Evolutionary conservation across 2,797 vertebrate genomes (phyloP).

Genomic region (Hypotaenidia okinawae): DNA sequence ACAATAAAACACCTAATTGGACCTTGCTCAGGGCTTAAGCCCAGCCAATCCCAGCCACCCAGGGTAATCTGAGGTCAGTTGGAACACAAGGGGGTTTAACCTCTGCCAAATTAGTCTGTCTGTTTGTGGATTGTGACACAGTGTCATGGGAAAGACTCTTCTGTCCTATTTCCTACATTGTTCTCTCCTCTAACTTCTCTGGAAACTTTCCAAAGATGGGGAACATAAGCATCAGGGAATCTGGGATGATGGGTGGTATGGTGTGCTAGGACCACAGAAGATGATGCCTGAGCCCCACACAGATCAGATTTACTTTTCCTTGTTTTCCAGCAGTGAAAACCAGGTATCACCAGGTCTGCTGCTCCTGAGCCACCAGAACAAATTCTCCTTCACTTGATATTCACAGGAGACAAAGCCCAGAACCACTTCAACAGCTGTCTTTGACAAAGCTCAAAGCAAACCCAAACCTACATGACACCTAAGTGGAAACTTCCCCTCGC

Average conservation of each 20-base stretch:
- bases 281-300: background rate
- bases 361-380: background rate
- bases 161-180: background rate
- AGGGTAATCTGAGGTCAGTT: too few relatives aligned
- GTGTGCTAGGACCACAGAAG: background rate
- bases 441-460: background rate
- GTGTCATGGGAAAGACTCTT: rapidly evolving
- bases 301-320: background rate
- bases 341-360: background rate
- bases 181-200: background rate
- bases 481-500: background rate
- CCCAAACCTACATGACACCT: background rate
- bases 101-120: too few relatives aligned
- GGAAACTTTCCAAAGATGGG: background rate
- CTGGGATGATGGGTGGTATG: rapidly evolving
- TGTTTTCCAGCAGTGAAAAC: background rate
- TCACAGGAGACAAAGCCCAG: background rate
- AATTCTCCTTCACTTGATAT: background rate
- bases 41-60: too few relatives aligned
- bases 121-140: too few relatives aligned
- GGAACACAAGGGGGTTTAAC: too few relatives aligned
- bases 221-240: background rate
- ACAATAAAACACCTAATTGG: too few relatives aligned
- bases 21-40: too few relatives aligned
- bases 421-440: background rate